Percentiles rank a stretch among this genome's conserved stretches.
phyloP scores from a whole-genome alignment of 2,797 vertebrate species.

The Sylvilagus floridanus region DNA sequence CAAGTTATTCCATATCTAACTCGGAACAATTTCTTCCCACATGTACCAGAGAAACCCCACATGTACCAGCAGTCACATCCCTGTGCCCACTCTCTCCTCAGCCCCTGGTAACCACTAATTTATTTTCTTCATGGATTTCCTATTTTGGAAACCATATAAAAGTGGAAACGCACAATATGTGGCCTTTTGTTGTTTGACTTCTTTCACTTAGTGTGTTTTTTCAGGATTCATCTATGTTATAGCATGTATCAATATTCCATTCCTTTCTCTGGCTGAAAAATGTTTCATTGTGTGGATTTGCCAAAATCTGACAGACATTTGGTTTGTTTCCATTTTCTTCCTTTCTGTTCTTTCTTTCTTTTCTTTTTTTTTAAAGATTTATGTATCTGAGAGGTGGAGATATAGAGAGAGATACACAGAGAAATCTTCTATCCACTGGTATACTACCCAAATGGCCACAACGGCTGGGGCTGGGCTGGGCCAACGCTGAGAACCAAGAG shows the following conservation, averaged over 20 bases:
- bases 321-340: neutral
- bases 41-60: neutral
- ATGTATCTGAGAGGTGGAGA: too few species aligned
- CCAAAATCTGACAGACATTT: neutral
- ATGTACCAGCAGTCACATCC: neutral
- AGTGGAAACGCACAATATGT: neutral
- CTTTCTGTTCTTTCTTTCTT: too few species aligned
- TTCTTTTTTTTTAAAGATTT: too few species aligned
- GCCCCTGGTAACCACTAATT: neutral
- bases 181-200: neutral
- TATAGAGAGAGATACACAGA: too few species aligned
- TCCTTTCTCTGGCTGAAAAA: conserved; percentile 20
- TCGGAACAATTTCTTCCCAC: neutral
- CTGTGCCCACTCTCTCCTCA: neutral
- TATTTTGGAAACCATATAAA: neutral
- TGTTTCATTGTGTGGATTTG: neutral
- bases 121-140: neutral
- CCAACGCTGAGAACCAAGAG: too few species aligned
- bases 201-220: conserved; percentile 40
- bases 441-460: too few species aligned
- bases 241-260: neutral
- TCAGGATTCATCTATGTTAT: neutral
- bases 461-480: too few species aligned
- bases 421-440: too few species aligned
- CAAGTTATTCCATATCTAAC: neutral